Evolutionary conservation across 2,888 invertebrate species (phyloP), one percentile per base, ranked within the genome.

Genomic region (Chouioia cunea): DNA sequence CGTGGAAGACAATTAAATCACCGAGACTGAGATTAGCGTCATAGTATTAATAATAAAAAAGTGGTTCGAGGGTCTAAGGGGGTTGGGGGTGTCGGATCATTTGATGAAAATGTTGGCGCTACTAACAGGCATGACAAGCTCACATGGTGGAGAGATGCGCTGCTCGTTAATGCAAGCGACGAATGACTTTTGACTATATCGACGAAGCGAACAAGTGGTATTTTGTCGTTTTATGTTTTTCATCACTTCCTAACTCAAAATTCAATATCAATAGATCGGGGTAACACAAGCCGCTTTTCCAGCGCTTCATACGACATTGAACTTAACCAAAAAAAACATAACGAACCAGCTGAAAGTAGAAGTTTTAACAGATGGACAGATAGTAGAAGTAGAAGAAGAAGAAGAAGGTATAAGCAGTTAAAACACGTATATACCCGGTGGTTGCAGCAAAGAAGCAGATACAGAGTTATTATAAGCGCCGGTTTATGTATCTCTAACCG

Each of bases 401-500:
- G 60, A 46, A 16, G 27, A 59, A 52, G 59, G 48, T 36, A 53
- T 70, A 23, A 60, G 59, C 54, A 60, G 50, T 50, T 20, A 18
- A 50, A 50, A 18, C 50, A 20, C 15, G n/a, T n/a, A n/a, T n/a
- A n/a, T n/a, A n/a, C 27, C 54, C n/a, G 27, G 4, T 4, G n/a
- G 54, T 20, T 27, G 27, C 54, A 54, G 54, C 54, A 27, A 20
- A 20, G 20, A 50, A 18, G 20, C 18, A 18, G 48, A 50, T 20
- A 50, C 15, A 18, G 16, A 15, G 16, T 47, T 16, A 20, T 54
- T 27, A 23, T 54, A 20, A 54, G 20, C 54, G 27, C 53, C 36
- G 36, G 22, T 63, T n/a, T 15, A 23, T 10, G 36, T 36, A 12
- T 36, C 14, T 85, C 86, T 83, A 88, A 91, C 91, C 91, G 84